phyloP scores from a whole-genome alignment of 2,113 vertebrate genomes.

The Machaerirhynchus nigripectus region DNA sequence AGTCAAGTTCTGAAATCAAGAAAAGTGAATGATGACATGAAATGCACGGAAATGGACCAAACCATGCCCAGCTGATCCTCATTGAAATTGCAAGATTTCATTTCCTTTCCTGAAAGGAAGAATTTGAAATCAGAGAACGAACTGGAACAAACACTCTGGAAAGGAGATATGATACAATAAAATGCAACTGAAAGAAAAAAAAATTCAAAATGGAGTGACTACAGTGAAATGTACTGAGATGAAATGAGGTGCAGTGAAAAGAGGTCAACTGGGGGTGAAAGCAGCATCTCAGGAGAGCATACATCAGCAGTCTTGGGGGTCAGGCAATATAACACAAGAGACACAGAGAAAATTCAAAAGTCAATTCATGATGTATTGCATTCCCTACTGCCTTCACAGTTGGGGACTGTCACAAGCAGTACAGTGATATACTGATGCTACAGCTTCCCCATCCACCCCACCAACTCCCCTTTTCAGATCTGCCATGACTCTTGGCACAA shows the following conservation, averaged over 20 bases:
- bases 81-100: neutral
- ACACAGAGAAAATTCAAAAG: constrained; percentile 22
- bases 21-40: neutral
- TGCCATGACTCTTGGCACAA: neutral
- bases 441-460: neutral
- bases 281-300: neutral
- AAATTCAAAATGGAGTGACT: neutral
- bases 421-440: neutral
- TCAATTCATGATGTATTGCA: constrained; percentile 26
- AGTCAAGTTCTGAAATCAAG: neutral
- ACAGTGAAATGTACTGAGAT: neutral
- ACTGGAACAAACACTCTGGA: neutral
- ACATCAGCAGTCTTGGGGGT: constrained; percentile 48
- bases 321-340: constrained; percentile 42
- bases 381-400: neutral
- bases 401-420: neutral
- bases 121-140: neutral
- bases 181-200: neutral
- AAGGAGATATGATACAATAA: neutral
- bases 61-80: fast-evolving
- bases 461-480: neutral
- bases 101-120: neutral
- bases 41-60: neutral
- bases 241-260: neutral
- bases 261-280: neutral